Base-by-base conservation (phyloP, 2,888 invertebrate genomes). In the Vesta saturnalis region DNA sequence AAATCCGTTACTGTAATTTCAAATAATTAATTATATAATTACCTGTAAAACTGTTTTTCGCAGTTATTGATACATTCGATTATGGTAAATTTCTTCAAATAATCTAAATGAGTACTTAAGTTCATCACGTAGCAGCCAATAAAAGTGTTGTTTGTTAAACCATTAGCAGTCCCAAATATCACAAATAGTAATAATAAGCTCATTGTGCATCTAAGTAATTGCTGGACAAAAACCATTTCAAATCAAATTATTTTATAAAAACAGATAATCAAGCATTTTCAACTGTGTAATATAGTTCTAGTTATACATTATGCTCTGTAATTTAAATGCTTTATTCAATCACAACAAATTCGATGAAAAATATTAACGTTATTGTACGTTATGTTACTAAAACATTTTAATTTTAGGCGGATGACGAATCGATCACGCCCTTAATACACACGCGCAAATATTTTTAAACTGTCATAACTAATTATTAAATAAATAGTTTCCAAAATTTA, bases 71-170 rank as follows among this genome's bases (percentile, higher is more conserved):
- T 46, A 14, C 81, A 81, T 55, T 76, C 73, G 57, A 72, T 71
- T 74, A 64, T 59, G 74, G 72, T 62, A 70, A 71, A 64, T 74
- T 52, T 30, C 62, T 70, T 23, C 67, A 49, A 35, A 65, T 54
- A 35, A 68, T 63, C 66, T 54, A 72, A 67, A 59, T 70, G 64
- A 52, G 65, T 72, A 60, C 68, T 71, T 59, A 69, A 64, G 35
- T 72, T 63, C 60, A 76, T 73, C 66, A 74, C 75, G 66, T 77
- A 80, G 70, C 81, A 81, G 19, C 81, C 81, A 23, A 71, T 43
- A 58, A 72, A 72, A 12, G 68, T 59, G 49, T 61, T 64, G 57
- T 69, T 55, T n/a, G 47, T 19, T 23, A 60, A 49, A 30, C 52
- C 57, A 19, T 49, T 47, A 39, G 55, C 57, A 52, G 56, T 23